A percentile compares a stretch with the other conserved stretches of the same genome.
Evolutionary conservation across 2,113 vertebrate species (phyloP).

Genomic region (Megaleporinus macrocephalus): DNA sequence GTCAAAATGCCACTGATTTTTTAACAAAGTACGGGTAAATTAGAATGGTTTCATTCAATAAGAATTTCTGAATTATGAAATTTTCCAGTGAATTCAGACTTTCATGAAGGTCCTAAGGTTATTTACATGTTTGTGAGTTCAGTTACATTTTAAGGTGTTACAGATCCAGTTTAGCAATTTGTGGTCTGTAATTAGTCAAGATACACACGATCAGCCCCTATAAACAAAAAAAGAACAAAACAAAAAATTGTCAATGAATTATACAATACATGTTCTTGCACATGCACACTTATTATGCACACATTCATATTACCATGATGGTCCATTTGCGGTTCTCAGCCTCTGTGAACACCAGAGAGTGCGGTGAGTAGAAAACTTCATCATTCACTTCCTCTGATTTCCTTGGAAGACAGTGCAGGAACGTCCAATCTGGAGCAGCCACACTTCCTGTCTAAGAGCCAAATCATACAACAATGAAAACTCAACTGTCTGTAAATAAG

Average conservation of each 20-base stretch:
- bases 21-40: neutral
- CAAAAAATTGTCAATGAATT: neutral
- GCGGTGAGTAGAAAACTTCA: slow-evolving; percentile 90
- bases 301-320: slow-evolving; percentile 81
- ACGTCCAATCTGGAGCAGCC: slow-evolving; percentile 89
- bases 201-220: slow-evolving; percentile 62
- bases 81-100: neutral
- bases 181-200: slow-evolving; percentile 64
- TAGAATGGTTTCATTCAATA: neutral
- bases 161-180: slow-evolving; percentile 37
- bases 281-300: neutral
- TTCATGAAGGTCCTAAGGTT: neutral
- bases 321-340: slow-evolving; percentile 97
- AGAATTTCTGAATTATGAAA: neutral
- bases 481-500: neutral
- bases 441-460: slow-evolving; percentile 81
- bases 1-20: too few relatives aligned
- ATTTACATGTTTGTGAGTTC: neutral
- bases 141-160: slow-evolving; percentile 9
- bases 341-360: slow-evolving; percentile 88
- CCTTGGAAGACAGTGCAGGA: slow-evolving; percentile 92
- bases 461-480: neutral
- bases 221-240: neutral
- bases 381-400: slow-evolving; percentile 92
- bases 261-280: neutral